Evolutionary conservation across 2,113 vertebrate species (phyloP).

Genomic region (Thymallus thymallus): DNA sequence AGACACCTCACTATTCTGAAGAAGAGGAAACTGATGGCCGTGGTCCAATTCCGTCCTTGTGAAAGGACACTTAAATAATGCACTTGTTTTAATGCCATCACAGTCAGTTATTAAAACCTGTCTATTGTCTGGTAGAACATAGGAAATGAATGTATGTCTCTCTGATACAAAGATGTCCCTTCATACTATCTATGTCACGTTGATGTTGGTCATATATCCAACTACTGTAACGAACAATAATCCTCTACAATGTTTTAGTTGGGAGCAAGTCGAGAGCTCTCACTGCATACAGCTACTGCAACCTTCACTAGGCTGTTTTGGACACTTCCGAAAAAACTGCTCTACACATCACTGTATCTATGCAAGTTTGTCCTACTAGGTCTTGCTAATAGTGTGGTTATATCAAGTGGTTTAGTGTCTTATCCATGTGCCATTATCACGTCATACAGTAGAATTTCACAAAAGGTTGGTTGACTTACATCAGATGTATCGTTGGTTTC

Average conservation of each 20-base stretch:
- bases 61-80: conserved; percentile 44
- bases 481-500: neutral
- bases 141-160: neutral
- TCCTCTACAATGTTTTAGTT: conserved; percentile 35
- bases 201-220: conserved; percentile 55
- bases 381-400: neutral
- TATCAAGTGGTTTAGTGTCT: neutral
- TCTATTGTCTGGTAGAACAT: conserved; percentile 43
- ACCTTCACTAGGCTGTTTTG: conserved; percentile 43
- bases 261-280: conserved; percentile 24
- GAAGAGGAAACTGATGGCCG: neutral
- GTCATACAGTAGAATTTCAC: neutral
- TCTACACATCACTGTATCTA: conserved; percentile 68
- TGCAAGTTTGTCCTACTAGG: conserved; percentile 64
- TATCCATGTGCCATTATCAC: neutral
- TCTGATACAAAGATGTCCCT: conserved; percentile 71
- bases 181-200: conserved; percentile 35
- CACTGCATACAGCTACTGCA: conserved; percentile 47
- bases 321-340: conserved; percentile 50
- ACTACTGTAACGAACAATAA: neutral
- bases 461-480: neutral
- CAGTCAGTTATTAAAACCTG: conserved; percentile 43
- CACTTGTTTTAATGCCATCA: conserved; percentile 27
- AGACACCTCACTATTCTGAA: neutral
- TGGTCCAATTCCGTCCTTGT: conserved; percentile 47